A percentile compares a stretch with the other conserved stretches of the same genome.
phyloP scores from a whole-genome alignment of 2,888 invertebrate genomes.

The Theristus sp. region DNA sequence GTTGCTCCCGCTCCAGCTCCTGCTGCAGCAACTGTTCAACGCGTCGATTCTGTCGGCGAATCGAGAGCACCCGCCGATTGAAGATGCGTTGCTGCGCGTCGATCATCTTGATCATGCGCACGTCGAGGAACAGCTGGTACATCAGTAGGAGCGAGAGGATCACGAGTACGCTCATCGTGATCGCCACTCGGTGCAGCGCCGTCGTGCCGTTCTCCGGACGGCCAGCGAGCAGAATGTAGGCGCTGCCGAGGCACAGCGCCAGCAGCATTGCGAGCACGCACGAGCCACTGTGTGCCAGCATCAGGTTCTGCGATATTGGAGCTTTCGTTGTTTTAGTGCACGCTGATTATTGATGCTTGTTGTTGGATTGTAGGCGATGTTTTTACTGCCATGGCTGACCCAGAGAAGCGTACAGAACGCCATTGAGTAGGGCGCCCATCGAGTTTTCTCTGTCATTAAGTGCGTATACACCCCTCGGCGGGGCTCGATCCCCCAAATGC shows the following conservation, averaged over 20 bases:
- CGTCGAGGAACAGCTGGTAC: neutral
- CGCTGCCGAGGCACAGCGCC: neutral
- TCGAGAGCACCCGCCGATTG: neutral
- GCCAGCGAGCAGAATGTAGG: neutral
- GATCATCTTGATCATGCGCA: neutral
- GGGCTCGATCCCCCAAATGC: too few species aligned
- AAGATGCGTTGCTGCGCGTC: neutral
- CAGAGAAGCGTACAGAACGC: too few species aligned
- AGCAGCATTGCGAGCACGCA: neutral
- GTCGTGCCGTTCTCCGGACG: too few species aligned
- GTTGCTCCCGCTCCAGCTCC: too few species aligned
- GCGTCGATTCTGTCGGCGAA: neutral
- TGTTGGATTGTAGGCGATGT: too few species aligned
- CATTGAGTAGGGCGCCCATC: too few species aligned
- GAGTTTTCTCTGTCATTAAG: too few species aligned
- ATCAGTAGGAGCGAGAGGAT: neutral
- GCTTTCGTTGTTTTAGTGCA: too few species aligned
- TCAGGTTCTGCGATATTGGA: neutral
- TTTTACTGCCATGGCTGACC: too few species aligned
- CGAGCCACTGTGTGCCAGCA: neutral
- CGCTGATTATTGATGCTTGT: too few species aligned
- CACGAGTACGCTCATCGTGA: neutral
- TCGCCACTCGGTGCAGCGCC: neutral
- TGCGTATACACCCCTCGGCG: too few species aligned
- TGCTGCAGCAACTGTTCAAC: neutral